phyloP scores from a whole-genome alignment of 2,113 vertebrate species.

The Pipra filicauda region DNA sequence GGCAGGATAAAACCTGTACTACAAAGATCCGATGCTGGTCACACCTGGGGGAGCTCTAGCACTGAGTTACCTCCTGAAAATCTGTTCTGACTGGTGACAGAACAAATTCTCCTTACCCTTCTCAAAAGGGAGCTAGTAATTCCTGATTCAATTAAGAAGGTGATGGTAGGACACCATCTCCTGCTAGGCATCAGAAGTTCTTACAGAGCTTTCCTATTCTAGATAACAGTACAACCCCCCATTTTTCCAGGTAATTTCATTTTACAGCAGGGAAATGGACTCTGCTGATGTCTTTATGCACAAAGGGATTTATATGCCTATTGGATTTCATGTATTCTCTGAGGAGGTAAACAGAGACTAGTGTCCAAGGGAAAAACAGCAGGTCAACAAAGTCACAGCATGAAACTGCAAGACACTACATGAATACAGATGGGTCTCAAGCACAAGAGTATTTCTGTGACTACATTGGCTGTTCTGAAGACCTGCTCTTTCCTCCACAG shows the following conservation, averaged over 20 bases:
- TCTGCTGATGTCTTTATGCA: neutral
- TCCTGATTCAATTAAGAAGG: neutral
- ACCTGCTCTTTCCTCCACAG: neutral
- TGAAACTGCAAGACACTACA: neutral
- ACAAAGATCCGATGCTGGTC: neutral
- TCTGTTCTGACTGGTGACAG: neutral
- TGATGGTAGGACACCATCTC: neutral
- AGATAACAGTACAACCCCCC: neutral
- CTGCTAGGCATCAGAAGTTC: neutral
- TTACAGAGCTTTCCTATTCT: neutral
- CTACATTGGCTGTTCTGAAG: neutral
- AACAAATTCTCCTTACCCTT: neutral
- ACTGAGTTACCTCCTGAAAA: neutral
- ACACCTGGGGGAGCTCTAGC: neutral
- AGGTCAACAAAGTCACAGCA: neutral
- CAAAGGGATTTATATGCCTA: neutral
- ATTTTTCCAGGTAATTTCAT: neutral
- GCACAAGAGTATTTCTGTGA: neutral
- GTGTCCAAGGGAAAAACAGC: neutral
- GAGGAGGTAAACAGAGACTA: neutral
- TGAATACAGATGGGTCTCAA: neutral
- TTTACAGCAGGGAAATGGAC: neutral
- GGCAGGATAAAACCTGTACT: neutral
- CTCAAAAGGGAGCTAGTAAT: neutral
- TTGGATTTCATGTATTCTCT: neutral